Conservation (phyloP, 92 coral and sea anemone species). For the Phenganax marumi region DNA sequence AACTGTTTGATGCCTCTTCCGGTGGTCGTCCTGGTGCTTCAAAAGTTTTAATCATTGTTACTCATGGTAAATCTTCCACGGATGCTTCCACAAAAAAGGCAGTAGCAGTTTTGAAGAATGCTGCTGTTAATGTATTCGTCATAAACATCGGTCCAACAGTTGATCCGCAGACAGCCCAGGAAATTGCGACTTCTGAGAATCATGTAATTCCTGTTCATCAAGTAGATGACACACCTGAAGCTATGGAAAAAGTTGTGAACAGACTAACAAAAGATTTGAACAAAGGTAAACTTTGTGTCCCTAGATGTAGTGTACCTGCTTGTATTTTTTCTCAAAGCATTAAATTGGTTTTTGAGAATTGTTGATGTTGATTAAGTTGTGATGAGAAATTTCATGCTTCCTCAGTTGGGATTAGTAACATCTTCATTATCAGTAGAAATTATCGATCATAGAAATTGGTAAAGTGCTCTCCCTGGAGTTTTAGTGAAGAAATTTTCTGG, state of each 20-base stretch:
- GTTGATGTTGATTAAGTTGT: background rate
- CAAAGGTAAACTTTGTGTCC: conserved; percentile 39
- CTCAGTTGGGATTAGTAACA: too few species aligned
- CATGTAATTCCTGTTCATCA: conserved; percentile 67
- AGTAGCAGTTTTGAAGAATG: conserved; percentile 66
- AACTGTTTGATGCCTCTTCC: background rate
- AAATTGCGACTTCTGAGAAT: conserved; percentile 57
- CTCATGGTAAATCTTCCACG: conserved; percentile 77
- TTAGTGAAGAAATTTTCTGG: background rate
- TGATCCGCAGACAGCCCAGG: conserved; percentile 57
- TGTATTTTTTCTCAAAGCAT: background rate
- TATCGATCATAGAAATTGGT: too few species aligned
- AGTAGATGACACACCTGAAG: conserved; percentile 57
- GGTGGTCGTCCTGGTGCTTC: conserved; percentile 47
- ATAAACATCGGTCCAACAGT: conserved; percentile 75
- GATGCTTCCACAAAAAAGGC: conserved; percentile 67
- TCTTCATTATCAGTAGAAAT: too few species aligned
- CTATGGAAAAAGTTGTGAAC: conserved; percentile 16
- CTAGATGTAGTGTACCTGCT: background rate
- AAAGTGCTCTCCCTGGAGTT: background rate
- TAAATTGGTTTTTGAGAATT: background rate
- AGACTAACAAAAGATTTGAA: conserved; percentile 30
- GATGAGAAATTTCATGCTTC: background rate
- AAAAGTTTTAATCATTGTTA: conserved; percentile 71
- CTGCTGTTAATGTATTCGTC: conserved; percentile 69